phyloP scores from a whole-genome alignment of 2,113 vertebrate genomes.

The Antigone vipio region DNA sequence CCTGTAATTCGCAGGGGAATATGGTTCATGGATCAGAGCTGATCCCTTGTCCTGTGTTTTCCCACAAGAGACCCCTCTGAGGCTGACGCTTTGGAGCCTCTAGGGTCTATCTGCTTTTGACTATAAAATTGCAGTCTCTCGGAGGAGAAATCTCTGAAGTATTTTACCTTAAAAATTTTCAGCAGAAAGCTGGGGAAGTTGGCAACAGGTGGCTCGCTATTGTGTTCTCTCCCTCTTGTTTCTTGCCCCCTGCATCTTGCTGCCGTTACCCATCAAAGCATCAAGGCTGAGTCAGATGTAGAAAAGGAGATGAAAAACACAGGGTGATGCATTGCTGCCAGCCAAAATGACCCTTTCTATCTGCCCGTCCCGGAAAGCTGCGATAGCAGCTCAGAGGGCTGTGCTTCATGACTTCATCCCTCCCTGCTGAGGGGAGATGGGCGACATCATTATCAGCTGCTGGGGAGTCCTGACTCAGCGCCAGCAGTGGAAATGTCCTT shows the following conservation, averaged over 20 bases:
- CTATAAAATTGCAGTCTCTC: background rate
- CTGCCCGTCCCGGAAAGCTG: background rate
- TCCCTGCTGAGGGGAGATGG: background rate
- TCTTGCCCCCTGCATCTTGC: background rate
- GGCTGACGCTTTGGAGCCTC: background rate
- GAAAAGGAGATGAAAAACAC: background rate
- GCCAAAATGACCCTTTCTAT: background rate
- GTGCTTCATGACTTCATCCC: background rate
- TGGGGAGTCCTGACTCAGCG: background rate
- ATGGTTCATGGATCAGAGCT: background rate
- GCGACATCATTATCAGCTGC: background rate
- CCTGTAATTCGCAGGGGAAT: background rate
- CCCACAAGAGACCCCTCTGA: background rate
- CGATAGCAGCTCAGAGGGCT: background rate
- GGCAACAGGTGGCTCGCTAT: background rate
- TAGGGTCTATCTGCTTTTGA: background rate
- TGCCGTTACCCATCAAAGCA: conserved; percentile 26
- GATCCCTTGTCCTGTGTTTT: background rate
- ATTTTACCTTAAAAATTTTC: background rate
- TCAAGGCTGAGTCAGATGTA: background rate
- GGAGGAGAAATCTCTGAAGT: background rate
- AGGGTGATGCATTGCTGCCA: background rate
- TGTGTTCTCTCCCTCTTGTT: background rate
- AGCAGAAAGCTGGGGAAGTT: background rate
- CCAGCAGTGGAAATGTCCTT: background rate